A percentile compares a stretch with the other conserved stretches of the same genome.
Conservation (phyloP, 2,888 invertebrate species). For the Caradrina kadenii region DNA sequence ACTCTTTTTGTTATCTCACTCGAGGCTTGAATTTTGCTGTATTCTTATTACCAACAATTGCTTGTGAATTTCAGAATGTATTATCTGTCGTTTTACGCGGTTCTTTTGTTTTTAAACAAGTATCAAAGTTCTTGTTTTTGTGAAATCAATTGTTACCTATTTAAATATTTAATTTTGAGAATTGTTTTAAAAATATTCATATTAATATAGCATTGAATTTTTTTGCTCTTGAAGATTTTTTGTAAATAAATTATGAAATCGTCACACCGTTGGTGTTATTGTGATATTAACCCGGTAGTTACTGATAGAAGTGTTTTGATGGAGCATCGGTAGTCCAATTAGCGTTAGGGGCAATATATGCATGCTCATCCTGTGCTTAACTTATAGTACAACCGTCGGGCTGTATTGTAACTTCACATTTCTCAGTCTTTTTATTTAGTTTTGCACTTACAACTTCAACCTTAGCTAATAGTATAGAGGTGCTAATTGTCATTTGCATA, state of each 20-base stretch:
- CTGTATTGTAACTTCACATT: constrained; percentile 19
- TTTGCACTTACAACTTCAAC: constrained; percentile 1
- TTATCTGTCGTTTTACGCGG: constrained; percentile 35
- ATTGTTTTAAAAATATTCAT: constrained; percentile 51
- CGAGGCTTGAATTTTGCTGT: constrained; percentile 57
- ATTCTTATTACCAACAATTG: constrained; percentile 44
- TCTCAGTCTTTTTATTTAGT: not conserved
- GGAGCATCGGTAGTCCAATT: constrained; percentile 29
- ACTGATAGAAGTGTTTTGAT: constrained; percentile 23
- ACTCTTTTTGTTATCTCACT: constrained; percentile 70
- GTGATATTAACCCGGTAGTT: constrained; percentile 25
- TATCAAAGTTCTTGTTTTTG: constrained; percentile 56
- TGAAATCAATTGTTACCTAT: constrained; percentile 49
- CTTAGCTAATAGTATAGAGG: constrained; percentile 16
- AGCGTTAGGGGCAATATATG: constrained; percentile 22
- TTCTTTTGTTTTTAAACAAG: constrained; percentile 55
- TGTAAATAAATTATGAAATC: constrained; percentile 27
- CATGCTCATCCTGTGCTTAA: constrained; percentile 1
- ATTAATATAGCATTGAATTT: constrained; percentile 40
- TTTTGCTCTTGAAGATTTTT: constrained; percentile 23
- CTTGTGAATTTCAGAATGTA: constrained; percentile 29
- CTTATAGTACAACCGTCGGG: constrained; percentile 20
- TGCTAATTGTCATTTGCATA: constrained; percentile 18
- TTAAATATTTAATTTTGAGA: constrained; percentile 47
- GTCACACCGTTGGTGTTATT: constrained; percentile 11